Conservation (phyloP, 2,113 vertebrate genomes). For the Myiopsitta monachus region DNA sequence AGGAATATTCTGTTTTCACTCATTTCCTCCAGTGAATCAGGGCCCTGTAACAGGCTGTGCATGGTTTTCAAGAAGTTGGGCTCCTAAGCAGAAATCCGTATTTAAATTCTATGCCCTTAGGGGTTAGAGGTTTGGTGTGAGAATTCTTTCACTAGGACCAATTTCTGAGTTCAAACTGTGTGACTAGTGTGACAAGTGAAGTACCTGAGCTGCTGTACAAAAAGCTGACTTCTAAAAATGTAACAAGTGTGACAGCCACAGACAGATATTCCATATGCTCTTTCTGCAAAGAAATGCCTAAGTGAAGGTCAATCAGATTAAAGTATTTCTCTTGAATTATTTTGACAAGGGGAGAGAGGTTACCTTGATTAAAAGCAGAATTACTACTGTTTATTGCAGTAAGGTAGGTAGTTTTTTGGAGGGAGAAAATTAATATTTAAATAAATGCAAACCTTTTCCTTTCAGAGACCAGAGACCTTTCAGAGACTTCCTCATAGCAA, state of each 20-base stretch:
- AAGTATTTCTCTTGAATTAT: neutral
- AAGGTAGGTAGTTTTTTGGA: neutral
- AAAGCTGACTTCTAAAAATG: neutral
- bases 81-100: neutral
- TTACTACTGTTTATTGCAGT: neutral
- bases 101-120: neutral
- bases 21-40: neutral
- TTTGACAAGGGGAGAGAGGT: neutral
- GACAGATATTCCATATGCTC: neutral
- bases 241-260: neutral
- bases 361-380: neutral
- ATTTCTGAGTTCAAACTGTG: neutral
- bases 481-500: neutral
- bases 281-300: neutral
- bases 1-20: neutral
- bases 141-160: neutral
- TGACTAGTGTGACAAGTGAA: neutral
- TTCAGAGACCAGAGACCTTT: neutral
- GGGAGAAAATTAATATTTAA: neutral
- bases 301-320: neutral
- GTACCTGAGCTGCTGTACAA: neutral
- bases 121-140: neutral
- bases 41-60: neutral
- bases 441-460: neutral
- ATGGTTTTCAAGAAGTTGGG: neutral